A percentile compares a stretch with the other conserved stretches of the same genome.
Evolutionary conservation across 2,888 invertebrate species (phyloP).

Genomic region (Xestia ashworthii): DNA sequence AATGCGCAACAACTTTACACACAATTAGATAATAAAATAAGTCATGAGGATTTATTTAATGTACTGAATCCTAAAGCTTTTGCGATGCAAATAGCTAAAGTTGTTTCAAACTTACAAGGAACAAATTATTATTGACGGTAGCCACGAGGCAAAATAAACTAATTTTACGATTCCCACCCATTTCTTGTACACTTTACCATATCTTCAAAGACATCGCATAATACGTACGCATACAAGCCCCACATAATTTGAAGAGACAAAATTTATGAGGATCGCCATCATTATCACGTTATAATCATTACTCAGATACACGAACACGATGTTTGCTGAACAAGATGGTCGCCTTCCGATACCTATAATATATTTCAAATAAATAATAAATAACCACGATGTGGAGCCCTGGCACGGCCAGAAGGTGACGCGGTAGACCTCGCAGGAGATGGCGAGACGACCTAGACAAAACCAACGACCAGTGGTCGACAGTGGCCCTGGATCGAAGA

Average conservation of each 20-base stretch:
- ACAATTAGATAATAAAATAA: background rate
- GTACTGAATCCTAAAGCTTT: background rate
- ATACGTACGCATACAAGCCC: background rate
- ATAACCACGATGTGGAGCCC: too few species aligned
- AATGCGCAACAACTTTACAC: background rate
- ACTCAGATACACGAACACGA: conserved; percentile 14
- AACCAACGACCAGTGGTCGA: too few species aligned
- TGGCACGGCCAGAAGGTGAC: too few species aligned
- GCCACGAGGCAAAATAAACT: conserved; percentile 15
- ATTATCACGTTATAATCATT: conserved; percentile 19
- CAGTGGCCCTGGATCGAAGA: too few species aligned
- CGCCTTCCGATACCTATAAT: background rate
- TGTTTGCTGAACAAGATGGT: conserved; percentile 11
- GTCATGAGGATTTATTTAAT: background rate
- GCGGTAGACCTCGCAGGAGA: too few species aligned
- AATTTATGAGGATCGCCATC: conserved; percentile 18
- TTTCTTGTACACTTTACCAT: conserved; percentile 51
- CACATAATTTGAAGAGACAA: conserved; percentile 35
- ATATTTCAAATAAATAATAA: background rate
- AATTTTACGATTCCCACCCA: conserved; percentile 59
- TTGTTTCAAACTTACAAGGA: conserved; percentile 2
- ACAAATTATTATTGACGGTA: conserved; percentile 7
- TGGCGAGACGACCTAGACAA: too few species aligned
- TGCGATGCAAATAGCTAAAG: conserved; percentile 15
- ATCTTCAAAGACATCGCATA: conserved; percentile 28